Base-by-base conservation (phyloP, 2,113 vertebrate species). In the rabbit (Oryctolagus cuniculus) region DNA sequence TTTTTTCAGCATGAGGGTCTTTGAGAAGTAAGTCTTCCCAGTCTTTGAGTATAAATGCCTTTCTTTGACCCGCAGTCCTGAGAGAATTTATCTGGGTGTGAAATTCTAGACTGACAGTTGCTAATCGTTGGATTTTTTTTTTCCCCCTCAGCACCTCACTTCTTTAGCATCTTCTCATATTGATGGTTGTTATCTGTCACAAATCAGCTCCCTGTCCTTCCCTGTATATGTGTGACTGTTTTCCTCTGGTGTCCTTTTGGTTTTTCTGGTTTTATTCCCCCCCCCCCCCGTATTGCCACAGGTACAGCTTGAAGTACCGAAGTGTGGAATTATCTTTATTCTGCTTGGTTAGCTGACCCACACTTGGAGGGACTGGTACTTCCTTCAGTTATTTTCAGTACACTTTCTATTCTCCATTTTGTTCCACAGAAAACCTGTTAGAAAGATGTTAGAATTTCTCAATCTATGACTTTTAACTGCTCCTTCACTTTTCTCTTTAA, bases 401-500 rank as follows among this genome's bases (percentile, higher is more conserved):
- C n/a, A 79, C 70, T 89, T 84, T 83, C 73, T 89, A 25, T 53
- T 15, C 44, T 88, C 74, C 29, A 80, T 84, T 44, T 91, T 86
- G 25, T 82, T 90, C 69, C 87, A 44, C 78, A 72, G 44, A 91
- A 89, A 89, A 89, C 29, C 38, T 91, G 49, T 27, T 74, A 90
- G 31, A 53, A 66, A 81, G 19, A 61, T 67, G 80, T 74, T 82
- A 22, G 44, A 67, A 86, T n/a, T 86, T 81, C 89, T 89, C 79
- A 49, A n/a, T n/a, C n/a, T n/a, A n/a, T 55, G 8, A 58, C 22
- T 69, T n/a, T 58, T 58, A 49, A 86, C 15, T 72, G 64, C 70
- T 75, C 44, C 81, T 94, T 74, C 13, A 83, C 34, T 99, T 99
- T 97, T 99, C 99, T n/a, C 99, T 99, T 89, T 94, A 99, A 98